Conservation (phyloP, 2,888 invertebrate species). For the Elmis aenea region DNA sequence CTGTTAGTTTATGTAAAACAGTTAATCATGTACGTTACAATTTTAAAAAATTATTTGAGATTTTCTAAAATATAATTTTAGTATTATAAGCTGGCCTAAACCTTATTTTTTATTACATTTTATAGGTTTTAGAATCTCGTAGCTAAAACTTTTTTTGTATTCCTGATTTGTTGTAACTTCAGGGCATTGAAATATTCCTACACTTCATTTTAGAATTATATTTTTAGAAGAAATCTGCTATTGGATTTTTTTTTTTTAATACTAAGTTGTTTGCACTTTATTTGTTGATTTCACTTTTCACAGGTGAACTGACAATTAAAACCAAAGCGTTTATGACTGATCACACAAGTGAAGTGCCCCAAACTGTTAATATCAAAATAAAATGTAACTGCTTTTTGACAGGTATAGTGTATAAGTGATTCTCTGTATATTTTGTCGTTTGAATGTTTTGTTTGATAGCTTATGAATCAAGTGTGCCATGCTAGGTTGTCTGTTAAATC, state of each 20-base stretch:
- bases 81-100: conserved; percentile 32
- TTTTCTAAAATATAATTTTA: conserved; percentile 27
- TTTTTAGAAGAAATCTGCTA: too few species aligned
- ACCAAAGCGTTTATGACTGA: conserved; percentile 17
- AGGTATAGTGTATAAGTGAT: conserved; percentile 7
- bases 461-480: conserved; percentile 41
- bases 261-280: conserved; percentile 7
- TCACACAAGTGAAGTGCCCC: conserved; percentile 23
- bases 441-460: conserved; percentile 37
- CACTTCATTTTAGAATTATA: conserved; percentile 2
- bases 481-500: conserved; percentile 40
- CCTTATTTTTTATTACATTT: conserved; percentile 9
- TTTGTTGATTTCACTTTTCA: conserved; percentile 12
- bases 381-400: conserved; percentile 11
- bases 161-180: conserved; percentile 2
- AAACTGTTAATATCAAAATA: conserved; percentile 7
- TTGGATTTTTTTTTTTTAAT: conserved; percentile 2
- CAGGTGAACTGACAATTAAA: conserved; percentile 7
- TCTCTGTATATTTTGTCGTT: conserved; percentile 22
- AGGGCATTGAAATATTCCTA: conserved; percentile 1
- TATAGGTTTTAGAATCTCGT: conserved; percentile 4
- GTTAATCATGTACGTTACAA: too few species aligned
- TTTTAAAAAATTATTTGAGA: too few species aligned
- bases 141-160: conserved; percentile 1
- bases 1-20: conserved; percentile 40